Evolutionary conservation across 2,888 invertebrate species (phyloP).

Genomic region (Dinocampus coccinellae): DNA sequence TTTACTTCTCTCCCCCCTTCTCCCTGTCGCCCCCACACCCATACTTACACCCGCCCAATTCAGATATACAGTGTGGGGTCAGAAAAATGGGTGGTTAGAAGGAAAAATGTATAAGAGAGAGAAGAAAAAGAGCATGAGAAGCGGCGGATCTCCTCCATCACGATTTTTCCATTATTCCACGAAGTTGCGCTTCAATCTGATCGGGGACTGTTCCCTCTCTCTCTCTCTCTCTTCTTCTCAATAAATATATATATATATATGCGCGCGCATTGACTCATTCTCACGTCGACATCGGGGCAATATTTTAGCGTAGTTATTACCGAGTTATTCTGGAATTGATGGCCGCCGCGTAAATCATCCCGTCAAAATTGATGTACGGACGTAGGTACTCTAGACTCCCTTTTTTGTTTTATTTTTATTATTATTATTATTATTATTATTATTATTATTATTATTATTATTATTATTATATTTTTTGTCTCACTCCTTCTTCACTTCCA

Average conservation of each 20-base stretch:
- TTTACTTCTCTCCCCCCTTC: too few relatives aligned
- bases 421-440: constrained; percentile 38
- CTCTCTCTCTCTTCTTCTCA: too few relatives aligned
- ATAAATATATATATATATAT: constrained; percentile 20
- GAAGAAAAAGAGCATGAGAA: not conserved
- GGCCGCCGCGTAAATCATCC: constrained; percentile 63
- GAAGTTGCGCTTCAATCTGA: constrained; percentile 46
- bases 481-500: not conserved
- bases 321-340: constrained; percentile 64
- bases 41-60: too few relatives aligned
- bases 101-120: not conserved
- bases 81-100: not conserved
- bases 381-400: constrained; percentile 46
- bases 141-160: constrained; percentile 29
- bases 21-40: not conserved
- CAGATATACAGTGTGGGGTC: too few relatives aligned
- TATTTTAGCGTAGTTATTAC: constrained; percentile 61
- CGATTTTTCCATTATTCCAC: constrained; percentile 46
- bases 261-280: constrained; percentile 38
- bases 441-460: constrained; percentile 35
- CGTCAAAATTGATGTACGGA: constrained; percentile 61
- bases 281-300: constrained; percentile 48
- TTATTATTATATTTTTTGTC: constrained; percentile 1
- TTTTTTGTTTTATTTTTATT: constrained; percentile 43
- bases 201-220: constrained; percentile 39